phyloP scores from a whole-genome alignment of 1,140 invertebrate species.

The Luehdorfia chinensis region DNA sequence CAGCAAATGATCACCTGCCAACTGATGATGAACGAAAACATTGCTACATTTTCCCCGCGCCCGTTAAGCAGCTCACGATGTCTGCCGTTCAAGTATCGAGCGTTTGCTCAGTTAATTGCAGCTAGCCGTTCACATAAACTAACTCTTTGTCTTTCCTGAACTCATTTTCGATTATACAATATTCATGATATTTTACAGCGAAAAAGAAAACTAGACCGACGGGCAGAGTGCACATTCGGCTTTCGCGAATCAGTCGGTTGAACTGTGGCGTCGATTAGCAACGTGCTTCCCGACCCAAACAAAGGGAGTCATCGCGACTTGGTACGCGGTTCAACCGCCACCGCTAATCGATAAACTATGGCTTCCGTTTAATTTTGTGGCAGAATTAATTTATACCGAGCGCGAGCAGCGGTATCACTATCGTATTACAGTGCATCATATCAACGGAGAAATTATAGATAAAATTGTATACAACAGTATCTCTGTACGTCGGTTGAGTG shows the following conservation, averaged over 20 bases:
- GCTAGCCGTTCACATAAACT: no score
- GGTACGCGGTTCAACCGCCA: slow-evolving; percentile 54
- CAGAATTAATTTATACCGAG: slow-evolving; percentile 19
- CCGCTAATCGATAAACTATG: slow-evolving; percentile 57
- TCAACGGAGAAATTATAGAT: no score
- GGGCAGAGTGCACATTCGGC: slow-evolving; percentile 44
- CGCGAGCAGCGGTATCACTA: no score
- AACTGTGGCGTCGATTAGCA: slow-evolving; percentile 65
- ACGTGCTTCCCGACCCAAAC: slow-evolving; percentile 64
- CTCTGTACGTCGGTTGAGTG: background rate
- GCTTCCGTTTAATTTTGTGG: slow-evolving; percentile 34
- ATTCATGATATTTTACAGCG: background rate
- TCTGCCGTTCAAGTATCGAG: no score
- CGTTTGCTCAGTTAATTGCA: no score
- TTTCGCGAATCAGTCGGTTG: slow-evolving; percentile 38
- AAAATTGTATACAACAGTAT: background rate
- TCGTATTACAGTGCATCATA: no score
- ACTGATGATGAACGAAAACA: slow-evolving; percentile 68
- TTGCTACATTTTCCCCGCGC: slow-evolving; percentile 46
- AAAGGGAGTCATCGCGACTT: slow-evolving; percentile 67
- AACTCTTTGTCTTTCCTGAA: slow-evolving; percentile 24
- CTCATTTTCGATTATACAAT: slow-evolving; percentile 6
- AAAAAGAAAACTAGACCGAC: slow-evolving; percentile 30
- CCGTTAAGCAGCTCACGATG: slow-evolving; percentile 3
- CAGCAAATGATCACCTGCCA: slow-evolving; percentile 63